Evolutionary conservation across 2,113 vertebrate species (phyloP), one percentile per base, ranked within the genome.

Genomic region (Hippocampus guttulatus): DNA sequence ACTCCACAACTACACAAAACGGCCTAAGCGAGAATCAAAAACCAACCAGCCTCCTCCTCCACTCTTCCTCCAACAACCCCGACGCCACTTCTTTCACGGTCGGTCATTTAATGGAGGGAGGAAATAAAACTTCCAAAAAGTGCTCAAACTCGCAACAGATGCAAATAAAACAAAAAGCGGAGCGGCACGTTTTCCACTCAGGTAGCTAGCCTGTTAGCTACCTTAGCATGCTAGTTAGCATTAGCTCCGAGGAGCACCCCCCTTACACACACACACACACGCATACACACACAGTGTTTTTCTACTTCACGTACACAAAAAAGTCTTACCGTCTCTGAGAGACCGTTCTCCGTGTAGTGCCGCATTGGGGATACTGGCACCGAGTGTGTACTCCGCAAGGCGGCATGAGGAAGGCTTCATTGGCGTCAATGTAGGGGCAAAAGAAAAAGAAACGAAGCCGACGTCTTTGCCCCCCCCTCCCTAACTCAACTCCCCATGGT

Each of bases 1-100:
- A 92, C 90, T 91, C 90, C 69, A 84, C 86, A 84, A 81, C 81
- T 86, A 84, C 89, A 91, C 83, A 91, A 87, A 81, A 87, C 83
- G 85, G 90, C 88, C 88, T 87, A 78, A 65, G 12, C 73, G 27
- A 71, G 69, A 74, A 75, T 33, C 47, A 3, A 66, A 61, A 61
- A 16, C 15, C 58, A 61, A 18, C 27, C 15, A 27, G 8, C 12
- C 58, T 16, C 27, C 58, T 10, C 27, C 27, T 8, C 27, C 15
- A 38, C 33, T 38, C 54, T n/a, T 23, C 23, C 11, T 12, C 23
- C 25, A 58, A 5, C 11, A 58, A 27, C 23, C 23, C 23, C 55
- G 25, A 25, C 4, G 16, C 58, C 16, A 61, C 27, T 38, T 61
- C 58, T 38, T 61, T 33, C 27, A 18, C 27, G 25, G 58, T 7